Percentiles rank a stretch among this genome's conserved stretches.
Evolutionary conservation across 1,140 invertebrate genomes (phyloP).

Genomic region (Meteorus sp.): DNA sequence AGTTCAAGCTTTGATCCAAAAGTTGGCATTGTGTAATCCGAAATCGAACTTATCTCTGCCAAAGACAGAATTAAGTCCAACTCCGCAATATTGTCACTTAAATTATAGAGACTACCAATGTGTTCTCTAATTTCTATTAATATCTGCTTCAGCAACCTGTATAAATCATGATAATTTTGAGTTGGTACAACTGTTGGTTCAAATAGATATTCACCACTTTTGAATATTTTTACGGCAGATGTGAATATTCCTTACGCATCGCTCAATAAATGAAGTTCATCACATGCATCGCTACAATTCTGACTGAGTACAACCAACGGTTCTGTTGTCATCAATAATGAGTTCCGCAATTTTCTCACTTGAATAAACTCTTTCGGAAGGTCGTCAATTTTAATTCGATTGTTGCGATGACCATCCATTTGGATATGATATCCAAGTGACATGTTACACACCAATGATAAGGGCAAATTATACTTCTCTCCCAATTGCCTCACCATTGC

Average conservation of each 20-base stretch:
- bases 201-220: conserved; percentile 11
- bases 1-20: conserved; percentile 74
- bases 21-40: conserved; percentile 69
- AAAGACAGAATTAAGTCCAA: conserved; percentile 79
- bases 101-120: conserved; percentile 75
- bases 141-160: conserved; percentile 67
- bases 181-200: too few species aligned
- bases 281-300: conserved; percentile 71
- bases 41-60: conserved; percentile 66
- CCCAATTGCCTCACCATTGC: conserved; percentile 66
- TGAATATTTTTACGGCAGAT: too few species aligned
- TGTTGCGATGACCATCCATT: conserved; percentile 56
- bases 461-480: conserved; percentile 66
- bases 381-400: conserved; percentile 59
- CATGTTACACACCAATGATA: conserved; percentile 68
- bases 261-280: conserved; percentile 79
- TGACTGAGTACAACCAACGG: conserved; percentile 71
- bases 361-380: conserved; percentile 70
- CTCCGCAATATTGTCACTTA: conserved; percentile 78
- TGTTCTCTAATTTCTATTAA: conserved; percentile 67
- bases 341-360: conserved; percentile 66
- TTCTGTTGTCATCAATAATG: conserved; percentile 76
- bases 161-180: conserved; percentile 35
- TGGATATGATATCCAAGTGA: conserved; percentile 78
- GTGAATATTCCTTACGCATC: conserved; percentile 69